Evolutionary conservation across 2,113 vertebrate species (phyloP), one percentile per base, ranked within the genome.

Genomic region (Bothrops jararaca): DNA sequence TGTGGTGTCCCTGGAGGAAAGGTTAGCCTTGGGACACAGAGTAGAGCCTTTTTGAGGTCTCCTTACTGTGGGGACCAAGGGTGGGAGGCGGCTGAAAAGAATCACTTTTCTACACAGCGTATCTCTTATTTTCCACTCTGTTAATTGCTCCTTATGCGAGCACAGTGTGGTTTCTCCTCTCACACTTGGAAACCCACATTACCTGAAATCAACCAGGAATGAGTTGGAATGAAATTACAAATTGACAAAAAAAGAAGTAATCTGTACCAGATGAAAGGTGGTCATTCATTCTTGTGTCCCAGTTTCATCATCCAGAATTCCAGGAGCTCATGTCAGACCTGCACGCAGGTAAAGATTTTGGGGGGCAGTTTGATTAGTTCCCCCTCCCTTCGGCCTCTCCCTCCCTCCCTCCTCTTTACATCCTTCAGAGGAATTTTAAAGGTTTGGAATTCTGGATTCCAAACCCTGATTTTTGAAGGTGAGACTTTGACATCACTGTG

Each of bases 161-260:
- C 53, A 20, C 23, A 45, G 26, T 52, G 4, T 0, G 24, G 29
- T 4, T 4, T 39, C 53, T 92, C 87, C 0, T 3, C 8, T 22
- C 74, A 80, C 18, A 22, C 34, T 42, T 80, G 34, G 3, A 80
- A 22, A 1, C 74, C 3, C 5, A 0, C n/a, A 2, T 58, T 29
- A 56, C 20, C 45, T 11, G 15, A 29, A 52, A 80, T n/a, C 39
- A 87, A 45, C 53, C 58, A 26, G 86, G 4, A 0, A 1, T 92
- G 11, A 94, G 90, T 92, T 53, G 3, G 2, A n/a, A 64, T 90
- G 60, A 34, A 74, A 64, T 64, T 64, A 57, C 29, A 50, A 93
- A 24, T 52, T 88, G 3, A 26, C 23, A 80, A 60, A 89, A 89
- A 50, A 50, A 90, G 24, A 48, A 18, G 29, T 29, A 5, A 45